Evolutionary conservation across 2,888 invertebrate species (phyloP).

Genomic region (Hyppa rectilinea): DNA sequence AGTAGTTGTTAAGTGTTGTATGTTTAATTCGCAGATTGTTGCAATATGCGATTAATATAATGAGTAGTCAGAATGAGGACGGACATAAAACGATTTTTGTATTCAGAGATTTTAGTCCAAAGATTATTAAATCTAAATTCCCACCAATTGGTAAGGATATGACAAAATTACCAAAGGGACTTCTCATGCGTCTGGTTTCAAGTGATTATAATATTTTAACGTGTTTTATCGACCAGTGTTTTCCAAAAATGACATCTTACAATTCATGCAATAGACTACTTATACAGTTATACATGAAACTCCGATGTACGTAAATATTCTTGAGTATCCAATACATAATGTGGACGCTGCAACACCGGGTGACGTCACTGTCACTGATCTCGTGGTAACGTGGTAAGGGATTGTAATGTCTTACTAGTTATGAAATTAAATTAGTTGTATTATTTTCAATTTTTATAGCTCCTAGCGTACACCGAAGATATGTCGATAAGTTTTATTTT

Average conservation of each 20-base stretch:
- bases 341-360: conserved; percentile 78
- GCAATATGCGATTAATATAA: conserved; percentile 89
- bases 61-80: conserved; percentile 86
- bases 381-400: conserved; percentile 91
- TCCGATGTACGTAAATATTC: conserved; percentile 55
- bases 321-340: conserved; percentile 54
- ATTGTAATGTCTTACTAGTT: conserved; percentile 90
- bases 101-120: conserved; percentile 85
- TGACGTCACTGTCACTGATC: conserved; percentile 89
- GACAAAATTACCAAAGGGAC: conserved; percentile 83
- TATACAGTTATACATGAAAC: conserved; percentile 62
- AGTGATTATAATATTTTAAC: conserved; percentile 57
- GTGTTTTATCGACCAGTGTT: conserved; percentile 59
- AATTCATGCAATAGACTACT: conserved; percentile 57
- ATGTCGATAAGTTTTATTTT: conserved; percentile 91
- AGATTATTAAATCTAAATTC: conserved; percentile 87
- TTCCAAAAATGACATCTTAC: conserved; percentile 56
- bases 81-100: conserved; percentile 83
- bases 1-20: conserved; percentile 90
- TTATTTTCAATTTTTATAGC: conserved; percentile 91
- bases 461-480: conserved; percentile 91
- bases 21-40: conserved; percentile 90
- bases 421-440: conserved; percentile 91
- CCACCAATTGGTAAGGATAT: conserved; percentile 87
- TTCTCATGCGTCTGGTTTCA: conserved; percentile 72